Percentiles rank a stretch among this genome's conserved stretches.
Conservation (phyloP, 2,113 vertebrate species). For the Corythornis madagascariensis region DNA sequence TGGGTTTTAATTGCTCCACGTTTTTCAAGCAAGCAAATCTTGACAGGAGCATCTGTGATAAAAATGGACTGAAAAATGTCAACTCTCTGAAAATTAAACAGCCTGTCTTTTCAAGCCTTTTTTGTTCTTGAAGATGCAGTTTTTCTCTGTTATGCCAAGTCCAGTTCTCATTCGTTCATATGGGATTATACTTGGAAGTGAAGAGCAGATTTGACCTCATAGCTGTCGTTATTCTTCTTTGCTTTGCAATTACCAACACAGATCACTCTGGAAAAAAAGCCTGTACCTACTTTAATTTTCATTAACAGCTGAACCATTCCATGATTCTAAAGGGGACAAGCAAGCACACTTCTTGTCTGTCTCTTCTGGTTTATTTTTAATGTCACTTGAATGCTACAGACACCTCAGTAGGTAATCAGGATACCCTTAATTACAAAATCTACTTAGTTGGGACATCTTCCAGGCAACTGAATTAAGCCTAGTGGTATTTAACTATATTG, state of each 20-base stretch:
- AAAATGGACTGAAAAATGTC: background rate
- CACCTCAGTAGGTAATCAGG: conserved; percentile 27
- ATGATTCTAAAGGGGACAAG: background rate
- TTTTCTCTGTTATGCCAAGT: background rate
- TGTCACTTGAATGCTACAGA: conserved; percentile 9
- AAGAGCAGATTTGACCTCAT: background rate
- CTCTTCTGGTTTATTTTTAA: background rate
- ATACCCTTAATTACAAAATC: conserved; percentile 55
- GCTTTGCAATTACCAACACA: background rate
- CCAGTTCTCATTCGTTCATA: background rate
- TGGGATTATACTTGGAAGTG: background rate
- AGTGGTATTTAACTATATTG: conserved; percentile 14
- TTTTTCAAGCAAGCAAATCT: conserved; percentile 15
- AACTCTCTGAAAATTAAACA: background rate
- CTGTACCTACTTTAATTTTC: background rate
- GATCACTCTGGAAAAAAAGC: background rate
- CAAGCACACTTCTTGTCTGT: background rate
- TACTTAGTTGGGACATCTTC: conserved; percentile 29
- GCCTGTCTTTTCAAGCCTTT: conserved; percentile 19
- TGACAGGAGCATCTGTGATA: conserved; percentile 31
- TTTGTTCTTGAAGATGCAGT: background rate
- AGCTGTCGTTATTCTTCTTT: background rate
- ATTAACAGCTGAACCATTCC: background rate
- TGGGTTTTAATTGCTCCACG: background rate
- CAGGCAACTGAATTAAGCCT: conserved; percentile 30